Evolutionary conservation across 2,113 vertebrate genomes (phyloP), one percentile per base, ranked within the genome.

Genomic region (Campylomormyrus numenius): DNA sequence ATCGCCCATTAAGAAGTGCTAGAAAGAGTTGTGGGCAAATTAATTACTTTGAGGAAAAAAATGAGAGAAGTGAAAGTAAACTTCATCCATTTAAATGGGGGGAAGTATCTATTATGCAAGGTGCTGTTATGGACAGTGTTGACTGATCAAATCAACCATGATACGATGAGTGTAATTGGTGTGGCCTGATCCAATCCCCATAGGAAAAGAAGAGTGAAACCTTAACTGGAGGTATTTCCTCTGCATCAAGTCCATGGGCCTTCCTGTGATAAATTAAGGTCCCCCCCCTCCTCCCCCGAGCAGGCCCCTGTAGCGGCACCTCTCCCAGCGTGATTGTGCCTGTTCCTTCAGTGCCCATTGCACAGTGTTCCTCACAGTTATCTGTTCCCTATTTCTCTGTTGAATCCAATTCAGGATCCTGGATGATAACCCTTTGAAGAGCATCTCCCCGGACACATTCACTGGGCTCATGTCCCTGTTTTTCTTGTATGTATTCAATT

Each of bases 381-480:
- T 48, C 19, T 48, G 45, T 50, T n/a, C 84, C 45, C 84, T 19
- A 50, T 31, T 86, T 49, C 48, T 85, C 19, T 48, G 84, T 49
- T 85, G 84, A 49, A 85, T 17, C 93, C 87, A 9, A n/a, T 17
- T 90, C 93, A 97, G 96, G 92, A 94, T 97, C 91, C 94, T 97
- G 93, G 96, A 97, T 93, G 94, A 97, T 91, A 97, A 97, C 88
- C 95, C 95, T 1, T 93, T 96, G 46, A 94, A 87, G 89, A 95
- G 74, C 89, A 92, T 96, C 91, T 96, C 95, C 42, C 94, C 94
- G 90, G 94, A 94, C 86, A 92, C 95, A 6, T 97, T 97, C 94
- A 92, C 92, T 42, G 96, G 96, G 1, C 92, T 97, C 80, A 92
- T 93, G 90, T 96, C 94, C 27, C 94, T 96, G 48, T 94, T 91